phyloP scores from a whole-genome alignment of 2,888 invertebrate species.

The Exephanes ischioxanthus region DNA sequence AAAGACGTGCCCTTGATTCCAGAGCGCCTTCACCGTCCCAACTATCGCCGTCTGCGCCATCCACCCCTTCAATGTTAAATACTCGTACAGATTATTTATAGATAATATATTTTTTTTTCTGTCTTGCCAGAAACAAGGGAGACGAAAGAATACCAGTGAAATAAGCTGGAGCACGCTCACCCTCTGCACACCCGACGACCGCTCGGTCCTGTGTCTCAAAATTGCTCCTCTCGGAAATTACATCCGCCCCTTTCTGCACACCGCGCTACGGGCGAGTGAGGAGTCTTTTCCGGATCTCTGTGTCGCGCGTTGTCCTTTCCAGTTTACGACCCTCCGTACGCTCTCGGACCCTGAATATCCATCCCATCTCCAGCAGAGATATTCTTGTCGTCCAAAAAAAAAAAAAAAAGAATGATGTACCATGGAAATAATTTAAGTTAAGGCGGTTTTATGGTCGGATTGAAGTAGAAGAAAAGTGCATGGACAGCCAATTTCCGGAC shows the following conservation, averaged over 20 bases:
- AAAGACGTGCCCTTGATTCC: not conserved
- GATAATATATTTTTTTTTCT: slow-evolving; percentile 1
- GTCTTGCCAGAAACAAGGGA: slow-evolving; percentile 3
- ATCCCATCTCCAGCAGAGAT: slow-evolving; percentile 4
- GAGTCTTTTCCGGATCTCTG: slow-evolving; percentile 49
- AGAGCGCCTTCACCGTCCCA: not conserved
- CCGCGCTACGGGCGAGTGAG: slow-evolving; percentile 38
- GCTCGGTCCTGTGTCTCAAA: slow-evolving; percentile 60
- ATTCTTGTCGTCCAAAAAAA: slow-evolving; percentile 22
- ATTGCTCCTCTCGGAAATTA: slow-evolving; percentile 70
- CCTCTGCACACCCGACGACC: slow-evolving; percentile 23
- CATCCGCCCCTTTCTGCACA: slow-evolving; percentile 62
- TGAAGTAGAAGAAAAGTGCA: not conserved
- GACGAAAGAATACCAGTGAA: slow-evolving; percentile 38
- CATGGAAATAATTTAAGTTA: not conserved
- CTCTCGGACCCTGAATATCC: slow-evolving; percentile 41
- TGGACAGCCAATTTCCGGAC: not conserved
- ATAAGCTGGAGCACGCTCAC: slow-evolving; percentile 45
- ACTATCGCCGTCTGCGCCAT: not conserved
- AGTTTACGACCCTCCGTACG: slow-evolving; percentile 54
- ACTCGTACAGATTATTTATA: slow-evolving; percentile 37
- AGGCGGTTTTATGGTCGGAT: not conserved
- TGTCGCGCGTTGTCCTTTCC: slow-evolving; percentile 45
- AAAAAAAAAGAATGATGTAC: not conserved
- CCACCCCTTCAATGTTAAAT: slow-evolving; percentile 36